phyloP scores from a whole-genome alignment of 2,888 invertebrate genomes.

The Apotomis capreana region DNA sequence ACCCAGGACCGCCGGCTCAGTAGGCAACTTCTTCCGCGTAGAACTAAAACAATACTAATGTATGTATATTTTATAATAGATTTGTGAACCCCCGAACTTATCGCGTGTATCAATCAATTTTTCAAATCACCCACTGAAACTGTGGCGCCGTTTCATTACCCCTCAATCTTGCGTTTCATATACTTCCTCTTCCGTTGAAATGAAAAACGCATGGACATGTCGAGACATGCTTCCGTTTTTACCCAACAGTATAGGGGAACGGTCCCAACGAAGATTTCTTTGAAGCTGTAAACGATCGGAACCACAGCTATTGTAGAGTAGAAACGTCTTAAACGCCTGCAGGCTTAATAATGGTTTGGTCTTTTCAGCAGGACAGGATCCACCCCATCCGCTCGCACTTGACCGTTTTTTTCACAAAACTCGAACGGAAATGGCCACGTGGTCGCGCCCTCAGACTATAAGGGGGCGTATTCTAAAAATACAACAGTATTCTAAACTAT shows the following conservation, averaged over 20 bases:
- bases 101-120: too few species aligned
- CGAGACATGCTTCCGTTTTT: neutral
- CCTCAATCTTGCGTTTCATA: neutral
- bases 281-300: conserved; percentile 25
- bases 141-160: conserved; percentile 13
- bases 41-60: too few species aligned
- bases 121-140: neutral
- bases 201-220: neutral
- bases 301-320: neutral
- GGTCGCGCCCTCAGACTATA: conserved; percentile 48
- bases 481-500: conserved; percentile 58
- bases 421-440: conserved; percentile 47
- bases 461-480: conserved; percentile 83
- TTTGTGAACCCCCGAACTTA: too few species aligned
- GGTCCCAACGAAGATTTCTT: conserved; percentile 1
- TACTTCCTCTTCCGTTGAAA: neutral
- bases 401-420: conserved; percentile 35
- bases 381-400: conserved; percentile 30
- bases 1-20: too few species aligned
- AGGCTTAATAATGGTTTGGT: neutral
- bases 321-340: neutral
- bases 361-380: conserved; percentile 1
- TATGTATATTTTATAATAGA: too few species aligned
- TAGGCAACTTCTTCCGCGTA: too few species aligned
- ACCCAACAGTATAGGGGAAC: neutral